phyloP scores from a whole-genome alignment of 2,797 vertebrate genomes.

The Dendrocincla tyrannina region DNA sequence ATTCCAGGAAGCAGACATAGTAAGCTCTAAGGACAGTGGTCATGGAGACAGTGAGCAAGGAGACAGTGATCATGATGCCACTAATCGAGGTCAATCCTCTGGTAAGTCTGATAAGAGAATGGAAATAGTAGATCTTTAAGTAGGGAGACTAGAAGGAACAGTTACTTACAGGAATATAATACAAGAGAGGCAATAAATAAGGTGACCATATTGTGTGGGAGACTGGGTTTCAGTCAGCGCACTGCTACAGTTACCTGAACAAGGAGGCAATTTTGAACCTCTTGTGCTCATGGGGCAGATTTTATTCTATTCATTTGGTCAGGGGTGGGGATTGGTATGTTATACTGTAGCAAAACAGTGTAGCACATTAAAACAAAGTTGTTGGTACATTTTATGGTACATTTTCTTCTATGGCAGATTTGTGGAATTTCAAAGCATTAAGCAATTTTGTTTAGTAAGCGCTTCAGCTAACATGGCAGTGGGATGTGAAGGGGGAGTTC shows the following conservation, averaged over 20 bases:
- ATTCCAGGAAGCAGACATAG: constrained; percentile 98
- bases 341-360: not conserved
- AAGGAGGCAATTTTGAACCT: not conserved
- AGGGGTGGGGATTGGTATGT: not conserved
- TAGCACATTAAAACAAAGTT: not conserved
- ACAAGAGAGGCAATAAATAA: not conserved
- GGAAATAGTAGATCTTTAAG: constrained; percentile 61
- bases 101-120: constrained; percentile 84
- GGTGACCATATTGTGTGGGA: not conserved
- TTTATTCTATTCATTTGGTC: not conserved
- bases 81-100: constrained; percentile 93
- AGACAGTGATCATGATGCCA: constrained; percentile 98
- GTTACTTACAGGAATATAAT: not conserved
- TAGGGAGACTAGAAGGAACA: constrained; percentile 8
- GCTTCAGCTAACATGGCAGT: not conserved
- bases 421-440: not conserved
- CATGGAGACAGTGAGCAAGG: constrained; percentile 99
- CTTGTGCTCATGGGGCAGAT: rapidly evolving
- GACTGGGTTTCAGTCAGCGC: not conserved
- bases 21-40: constrained; percentile 99
- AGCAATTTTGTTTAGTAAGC: constrained; percentile 21
- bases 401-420: not conserved
- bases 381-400: not conserved
- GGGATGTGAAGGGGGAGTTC: constrained; percentile 40
- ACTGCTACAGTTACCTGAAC: not conserved